These are phyloP conservation scores for Enteromius argenteus DNA, from an alignment of 2,797 vertebrate species.

Conservation along the genomic window DNA sequence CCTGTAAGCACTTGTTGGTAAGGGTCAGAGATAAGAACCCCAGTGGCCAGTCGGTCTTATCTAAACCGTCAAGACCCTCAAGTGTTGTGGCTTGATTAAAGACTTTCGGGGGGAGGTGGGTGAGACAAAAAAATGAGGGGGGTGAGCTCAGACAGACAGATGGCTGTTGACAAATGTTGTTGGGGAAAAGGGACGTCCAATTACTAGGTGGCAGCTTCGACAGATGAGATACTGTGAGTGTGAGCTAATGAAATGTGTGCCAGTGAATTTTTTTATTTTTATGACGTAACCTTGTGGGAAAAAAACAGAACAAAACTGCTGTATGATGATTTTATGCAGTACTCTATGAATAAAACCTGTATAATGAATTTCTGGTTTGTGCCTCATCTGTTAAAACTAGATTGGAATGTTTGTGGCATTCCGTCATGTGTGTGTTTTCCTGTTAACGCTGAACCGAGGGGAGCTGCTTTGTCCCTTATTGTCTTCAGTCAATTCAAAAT, in stretches of 20 bases:
- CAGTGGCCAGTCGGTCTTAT: constrained; percentile 56
- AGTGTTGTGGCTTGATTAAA: constrained; percentile 77
- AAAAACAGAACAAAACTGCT: constrained; percentile 23
- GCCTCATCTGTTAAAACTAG: constrained; percentile 45
- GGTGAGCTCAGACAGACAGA: constrained; percentile 74
- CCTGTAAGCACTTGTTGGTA: constrained; percentile 72
- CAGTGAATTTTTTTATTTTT: constrained; percentile 43
- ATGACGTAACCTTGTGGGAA: neutral
- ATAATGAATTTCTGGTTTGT: constrained; percentile 46
- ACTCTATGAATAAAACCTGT: constrained; percentile 75
- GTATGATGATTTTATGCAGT: constrained; percentile 59
- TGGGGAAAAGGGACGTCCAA: constrained; percentile 68
- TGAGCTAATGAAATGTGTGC: constrained; percentile 58
- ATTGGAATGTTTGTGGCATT: constrained; percentile 73
- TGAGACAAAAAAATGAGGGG: constrained; percentile 47
- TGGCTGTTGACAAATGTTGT: constrained; percentile 83
- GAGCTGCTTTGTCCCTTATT: constrained; percentile 72
- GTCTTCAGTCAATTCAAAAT: constrained; percentile 72
- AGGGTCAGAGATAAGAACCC: constrained; percentile 59
- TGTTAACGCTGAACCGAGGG: constrained; percentile 68
- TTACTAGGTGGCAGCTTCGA: constrained; percentile 78
- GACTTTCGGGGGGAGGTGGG: constrained; percentile 59
- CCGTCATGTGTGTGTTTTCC: constrained; percentile 71
- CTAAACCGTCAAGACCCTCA: constrained; percentile 45
- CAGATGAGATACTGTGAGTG: constrained; percentile 55